Base-by-base conservation (phyloP, 2,888 invertebrate species). In the Morpho helenor region DNA sequence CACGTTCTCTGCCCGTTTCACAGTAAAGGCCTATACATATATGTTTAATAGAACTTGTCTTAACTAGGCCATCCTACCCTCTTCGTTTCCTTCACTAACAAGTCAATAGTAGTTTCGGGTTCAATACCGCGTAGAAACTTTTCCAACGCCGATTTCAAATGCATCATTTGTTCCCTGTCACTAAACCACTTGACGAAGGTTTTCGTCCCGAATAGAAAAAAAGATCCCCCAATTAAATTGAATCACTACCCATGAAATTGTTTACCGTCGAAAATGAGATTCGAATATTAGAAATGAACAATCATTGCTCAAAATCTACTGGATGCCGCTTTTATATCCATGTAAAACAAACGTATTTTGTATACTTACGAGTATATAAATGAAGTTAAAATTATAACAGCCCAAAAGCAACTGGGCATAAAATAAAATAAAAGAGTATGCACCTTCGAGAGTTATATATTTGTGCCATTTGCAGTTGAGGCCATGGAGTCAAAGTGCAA, bases 151-250 rank as follows among this genome's bases (percentile, higher is more conserved):
- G 68, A 72, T 78, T 73, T 74, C 71, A 69, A 72, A 78, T 80
- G 82, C 82, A 84, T 83, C 85, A 86, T 87, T 85, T 84, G 84
- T 84, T 77, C 74, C 74, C 80, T 81, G 85, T 86, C 86, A 78
- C 71, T 66, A 68, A 66, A 72, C 68, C 73, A 72, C 79, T 78
- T 87, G 87, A 88, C 84, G 80, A 83, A 81, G 87, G 87, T 84
- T 72, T 69, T 69, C 66, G 68, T 65, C 65, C 77, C 74, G 76
- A 77, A 79, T 59, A 80, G 73, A 79, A 83, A 86, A 44, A 83
- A 82, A 84, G 85, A 84, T 82, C 81, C 77, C 63, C 83, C 87
- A 87, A 88, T 88, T 87, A 87, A 84, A 86, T 86, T 77, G 79
- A 84, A 81, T 76, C 83, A 84, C 77, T 80, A 73, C 67, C 84